A percentile compares a stretch with the other conserved stretches of the same genome.
Conservation (phyloP, 2,113 vertebrate species). For the Sylvicapra grimmia region DNA sequence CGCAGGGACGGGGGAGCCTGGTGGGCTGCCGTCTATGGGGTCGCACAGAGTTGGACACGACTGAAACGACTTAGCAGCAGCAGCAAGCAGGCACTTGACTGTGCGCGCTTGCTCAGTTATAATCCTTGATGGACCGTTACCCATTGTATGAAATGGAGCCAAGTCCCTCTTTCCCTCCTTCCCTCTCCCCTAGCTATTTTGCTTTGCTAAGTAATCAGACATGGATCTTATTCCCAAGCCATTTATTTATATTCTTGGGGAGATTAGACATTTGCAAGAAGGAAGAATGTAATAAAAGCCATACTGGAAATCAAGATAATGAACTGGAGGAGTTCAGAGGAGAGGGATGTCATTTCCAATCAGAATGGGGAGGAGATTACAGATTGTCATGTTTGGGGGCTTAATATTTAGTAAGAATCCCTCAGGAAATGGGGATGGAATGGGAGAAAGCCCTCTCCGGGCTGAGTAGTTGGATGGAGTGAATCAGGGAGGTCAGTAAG, state of each 20-base stretch:
- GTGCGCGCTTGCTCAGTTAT: not conserved
- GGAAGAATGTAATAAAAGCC: conserved; percentile 31
- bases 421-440: not conserved
- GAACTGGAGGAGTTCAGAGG: not conserved
- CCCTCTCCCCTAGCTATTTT: not conserved
- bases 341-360: not conserved
- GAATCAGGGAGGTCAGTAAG: not conserved
- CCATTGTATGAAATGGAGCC: conserved; percentile 18
- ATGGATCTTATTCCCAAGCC: conserved; percentile 43
- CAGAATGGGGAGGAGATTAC: not conserved
- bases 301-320: not conserved
- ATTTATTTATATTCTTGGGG: conserved; percentile 39
- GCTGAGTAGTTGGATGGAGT: not conserved
- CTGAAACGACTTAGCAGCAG: not conserved
- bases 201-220: conserved; percentile 40
- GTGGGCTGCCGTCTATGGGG: too few relatives aligned
- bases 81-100: not conserved
- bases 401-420: conserved; percentile 12
- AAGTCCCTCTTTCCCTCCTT: not conserved
- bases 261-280: conserved; percentile 43
- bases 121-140: not conserved
- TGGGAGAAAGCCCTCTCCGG: not conserved
- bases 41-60: too few relatives aligned
- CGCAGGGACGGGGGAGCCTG: too few relatives aligned
- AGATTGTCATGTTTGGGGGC: not conserved